Base-by-base conservation (phyloP, 53 echinoderm and acorn worm genomes). In the Stichopus horrens region DNA sequence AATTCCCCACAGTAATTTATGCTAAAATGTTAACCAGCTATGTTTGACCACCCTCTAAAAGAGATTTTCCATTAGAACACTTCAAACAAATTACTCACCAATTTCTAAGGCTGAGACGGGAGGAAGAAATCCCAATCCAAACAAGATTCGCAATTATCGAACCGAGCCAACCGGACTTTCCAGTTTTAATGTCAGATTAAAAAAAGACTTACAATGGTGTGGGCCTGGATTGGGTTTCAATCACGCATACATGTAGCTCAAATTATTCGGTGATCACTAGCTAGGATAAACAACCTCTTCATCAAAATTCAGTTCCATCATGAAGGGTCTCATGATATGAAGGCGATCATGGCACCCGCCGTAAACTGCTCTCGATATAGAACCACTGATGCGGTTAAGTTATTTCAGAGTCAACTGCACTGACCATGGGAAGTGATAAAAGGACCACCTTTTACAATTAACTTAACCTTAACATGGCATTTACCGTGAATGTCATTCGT, bases 1-100 rank as follows among this genome's bases (percentile, higher is more conserved):
- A 37, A 37, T 37, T 37, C 37, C 37, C 37, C 37, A 37, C 37
- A 37, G 37, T 37, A 37, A 37, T 37, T 37, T 2, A 37, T 37
- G 37, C 37, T 37, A 37, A 37, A 37, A 37, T 37, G 37, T 37
- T 37, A 37, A 37, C 37, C 37, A 37, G 37, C 37, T 1, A 37
- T 37, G 63, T 10, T 63, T 16, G 63, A 10, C 63, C 16, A 13
- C 63, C 7, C 10, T 18, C 79, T 79, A 16, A 9, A n/a, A 54
- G 54, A 79, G 79, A 79, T 54, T 79, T 79, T 37, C 56, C 53
- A 52, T 79, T 79, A 52, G 56, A 19, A 14, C 54, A 0, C 53
- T 79, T 79, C 51, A 79, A 79, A 79, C 79, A 79, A 79, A 78
- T 79, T 52, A 79, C 79, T 79, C 52, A 55, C 63, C 63, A 53